Evolutionary conservation across 2,888 invertebrate species (phyloP).

Genomic region (Athripsodes cinereus): DNA sequence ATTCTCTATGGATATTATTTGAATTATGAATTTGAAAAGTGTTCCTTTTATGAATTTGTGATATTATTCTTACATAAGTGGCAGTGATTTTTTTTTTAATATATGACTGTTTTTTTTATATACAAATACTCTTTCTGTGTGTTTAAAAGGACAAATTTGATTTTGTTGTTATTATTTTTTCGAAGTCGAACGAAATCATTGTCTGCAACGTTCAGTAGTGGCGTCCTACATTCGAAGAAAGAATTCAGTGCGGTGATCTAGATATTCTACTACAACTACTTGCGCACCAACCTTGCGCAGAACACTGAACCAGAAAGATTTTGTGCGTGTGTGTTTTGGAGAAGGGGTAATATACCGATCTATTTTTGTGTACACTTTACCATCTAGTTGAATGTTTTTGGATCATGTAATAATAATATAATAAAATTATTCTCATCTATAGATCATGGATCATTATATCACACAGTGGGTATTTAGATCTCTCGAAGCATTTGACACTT

Average conservation of each 20-base stretch:
- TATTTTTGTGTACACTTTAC: neutral
- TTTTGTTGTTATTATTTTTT: too few species aligned
- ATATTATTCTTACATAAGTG: too few species aligned
- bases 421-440: too few species aligned
- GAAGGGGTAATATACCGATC: slow-evolving; percentile 1
- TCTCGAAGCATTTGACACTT: too few species aligned
- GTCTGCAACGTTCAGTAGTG: neutral
- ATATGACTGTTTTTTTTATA: neutral
- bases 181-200: too few species aligned
- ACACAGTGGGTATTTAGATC: too few species aligned
- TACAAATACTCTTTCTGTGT: too few species aligned
- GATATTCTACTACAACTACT: too few species aligned
- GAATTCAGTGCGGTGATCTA: neutral
- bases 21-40: neutral
- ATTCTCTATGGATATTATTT: too few species aligned
- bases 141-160: too few species aligned
- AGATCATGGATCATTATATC: too few species aligned
- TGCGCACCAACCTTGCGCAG: neutral
- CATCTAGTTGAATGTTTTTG: neutral
- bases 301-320: neutral
- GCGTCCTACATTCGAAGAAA: neutral
- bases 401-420: neutral
- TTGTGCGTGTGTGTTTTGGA: neutral
- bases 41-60: neutral
- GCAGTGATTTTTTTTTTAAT: neutral